phyloP scores from a whole-genome alignment of 2,888 invertebrate genomes.

The Panzeria rudis region DNA sequence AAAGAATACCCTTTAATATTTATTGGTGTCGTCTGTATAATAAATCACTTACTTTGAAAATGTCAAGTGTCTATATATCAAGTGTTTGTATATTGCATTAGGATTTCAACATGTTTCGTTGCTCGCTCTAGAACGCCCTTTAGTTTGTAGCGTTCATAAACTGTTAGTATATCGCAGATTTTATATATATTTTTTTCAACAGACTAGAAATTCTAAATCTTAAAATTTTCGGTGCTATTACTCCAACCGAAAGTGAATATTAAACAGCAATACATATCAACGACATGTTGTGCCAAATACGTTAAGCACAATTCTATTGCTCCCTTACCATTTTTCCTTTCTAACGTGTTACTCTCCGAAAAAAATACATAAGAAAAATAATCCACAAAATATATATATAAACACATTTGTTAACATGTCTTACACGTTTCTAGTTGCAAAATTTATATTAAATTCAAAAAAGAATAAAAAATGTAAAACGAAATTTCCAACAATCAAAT shows the following conservation, averaged over 20 bases:
- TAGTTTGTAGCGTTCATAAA: no score
- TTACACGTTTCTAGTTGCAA: constrained; percentile 41
- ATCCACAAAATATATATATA: constrained; percentile 47
- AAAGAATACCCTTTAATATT: no score
- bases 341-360: not conserved
- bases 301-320: constrained; percentile 29
- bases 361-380: constrained; percentile 15
- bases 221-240: constrained; percentile 12
- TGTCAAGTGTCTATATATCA: no score
- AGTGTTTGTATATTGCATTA: no score
- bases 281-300: constrained; percentile 54
- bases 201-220: not conserved
- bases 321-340: constrained; percentile 7
- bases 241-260: not conserved
- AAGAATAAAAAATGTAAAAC: constrained; percentile 21
- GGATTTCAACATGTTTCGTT: no score
- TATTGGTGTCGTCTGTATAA: no score
- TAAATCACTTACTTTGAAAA: no score
- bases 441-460: constrained; percentile 35
- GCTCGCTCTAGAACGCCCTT: no score
- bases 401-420: constrained; percentile 60
- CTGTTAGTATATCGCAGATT: no score
- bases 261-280: constrained; percentile 24
- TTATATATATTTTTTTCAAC: no score
- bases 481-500: constrained; percentile 39